Evolutionary conservation across 2,888 invertebrate genomes (phyloP), one percentile per base, ranked within the genome.

Genomic region (Ceraclea dissimilis): DNA sequence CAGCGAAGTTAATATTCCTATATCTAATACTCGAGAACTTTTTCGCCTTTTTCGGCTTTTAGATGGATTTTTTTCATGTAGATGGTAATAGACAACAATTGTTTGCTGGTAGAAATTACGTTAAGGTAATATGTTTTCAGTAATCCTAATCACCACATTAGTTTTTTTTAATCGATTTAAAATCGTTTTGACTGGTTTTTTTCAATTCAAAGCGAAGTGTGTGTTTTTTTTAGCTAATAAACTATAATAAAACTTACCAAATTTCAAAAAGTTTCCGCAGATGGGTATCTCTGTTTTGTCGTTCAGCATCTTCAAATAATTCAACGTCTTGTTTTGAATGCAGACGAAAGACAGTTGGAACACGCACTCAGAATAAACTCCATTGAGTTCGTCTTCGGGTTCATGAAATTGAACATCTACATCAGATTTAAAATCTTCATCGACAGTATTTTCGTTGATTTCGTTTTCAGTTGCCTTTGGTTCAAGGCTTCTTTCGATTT

Each of bases 321-420:
- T 64, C 8, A 81, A 68, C 2, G 82, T 75, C 64, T 81, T 80
- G 60, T 73, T 79, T 65, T 80, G 82, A 20, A 81, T 69, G 64
- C 83, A 84, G 21, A 70, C 66, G 56, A 80, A 75, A 0, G 83
- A 83, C 1, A 83, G 66, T 63, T 76, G 74, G 21, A 80, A 54
- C 47, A 83, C 69, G 64, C 83, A 84, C 60, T 81, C 71, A 43
- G 72, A 59, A 69, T 82, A 78, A 62, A 82, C 72, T 65, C 78
- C 71, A 66, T 77, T 68, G 63, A 83, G 69, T 33, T 72, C 71
- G 69, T 77, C 63, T 65, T 72, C 64, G 6, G 64, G 53, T 54
- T 54, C 19, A 8, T 39, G 39, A 26, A 10, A n/a, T 31, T 31
- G 13, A 13, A 13, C n/a, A n/a, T 13, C 13, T n/a, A 31, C 11